Evolutionary conservation across 1,140 invertebrate species (phyloP).

Genomic region (Lycorma delicatula): DNA sequence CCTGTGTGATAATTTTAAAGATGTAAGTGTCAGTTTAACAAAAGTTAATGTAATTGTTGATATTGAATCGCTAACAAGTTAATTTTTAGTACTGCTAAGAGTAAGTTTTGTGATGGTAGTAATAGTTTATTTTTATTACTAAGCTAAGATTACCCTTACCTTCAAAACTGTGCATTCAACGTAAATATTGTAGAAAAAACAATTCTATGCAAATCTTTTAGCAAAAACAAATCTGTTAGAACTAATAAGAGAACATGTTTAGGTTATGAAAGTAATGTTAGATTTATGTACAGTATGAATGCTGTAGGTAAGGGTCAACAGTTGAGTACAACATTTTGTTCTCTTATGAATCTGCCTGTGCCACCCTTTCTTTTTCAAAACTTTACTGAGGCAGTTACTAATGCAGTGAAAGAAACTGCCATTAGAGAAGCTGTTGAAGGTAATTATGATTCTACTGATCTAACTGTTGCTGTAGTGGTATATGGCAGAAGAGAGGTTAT

Average conservation of each 20-base stretch:
- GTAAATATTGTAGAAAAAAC: too few species aligned
- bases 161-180: not conserved
- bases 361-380: not conserved
- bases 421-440: too few species aligned
- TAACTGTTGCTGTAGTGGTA: conserved; percentile 18
- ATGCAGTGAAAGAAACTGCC: not conserved
- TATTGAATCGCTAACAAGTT: not conserved
- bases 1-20: too few species aligned
- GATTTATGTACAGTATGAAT: conserved; percentile 22
- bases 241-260: not conserved
- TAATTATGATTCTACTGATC: conserved; percentile 10
- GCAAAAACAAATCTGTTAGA: not conserved
- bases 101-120: not conserved
- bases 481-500: conserved; percentile 19
- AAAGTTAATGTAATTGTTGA: not conserved
- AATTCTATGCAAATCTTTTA: too few species aligned
- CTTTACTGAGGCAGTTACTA: not conserved
- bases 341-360: conserved; percentile 17
- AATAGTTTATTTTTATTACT: not conserved
- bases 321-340: conserved; percentile 14
- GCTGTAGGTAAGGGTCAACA: conserved; percentile 20
- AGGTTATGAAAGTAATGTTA: conserved; percentile 22
- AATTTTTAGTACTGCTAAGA: not conserved
- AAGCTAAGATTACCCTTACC: not conserved
- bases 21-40: too few species aligned